Base-by-base conservation (phyloP, 1,140 invertebrate species). In the Scaptomyza pallida region DNA sequence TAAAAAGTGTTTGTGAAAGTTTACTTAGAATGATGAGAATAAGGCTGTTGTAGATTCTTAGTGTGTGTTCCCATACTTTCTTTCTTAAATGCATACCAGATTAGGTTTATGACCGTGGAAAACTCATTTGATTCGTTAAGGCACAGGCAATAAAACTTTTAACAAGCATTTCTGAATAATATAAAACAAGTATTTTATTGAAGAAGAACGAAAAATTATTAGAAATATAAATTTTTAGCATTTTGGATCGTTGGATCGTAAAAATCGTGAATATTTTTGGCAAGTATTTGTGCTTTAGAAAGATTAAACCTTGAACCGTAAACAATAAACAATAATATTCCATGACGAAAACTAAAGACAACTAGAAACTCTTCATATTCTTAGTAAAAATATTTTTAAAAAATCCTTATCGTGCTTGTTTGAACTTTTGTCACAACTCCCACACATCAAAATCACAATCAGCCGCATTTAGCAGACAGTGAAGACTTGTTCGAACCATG, bases 361-460 rank as follows among this genome's bases (percentile, higher is more conserved):
- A n/a, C n/a, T n/a, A n/a, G n/a, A n/a, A n/a, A n/a, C n/a, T n/a
- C n/a, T n/a, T n/a, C n/a, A n/a, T n/a, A n/a, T n/a, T n/a, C n/a
- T n/a, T n/a, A n/a, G n/a, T n/a, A n/a, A n/a, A n/a, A n/a, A n/a
- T n/a, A n/a, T n/a, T n/a, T n/a, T n/a, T n/a, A n/a, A n/a, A n/a
- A n/a, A n/a, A n/a, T n/a, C n/a, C n/a, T n/a, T n/a, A n/a, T n/a
- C n/a, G n/a, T n/a, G n/a, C n/a, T n/a, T n/a, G n/a, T n/a, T n/a
- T n/a, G n/a, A n/a, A n/a, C n/a, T n/a, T n/a, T n/a, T n/a, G n/a
- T n/a, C n/a, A n/a, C n/a, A n/a, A 33, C 60, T n/a, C 67, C 67
- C 44, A 70, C 67, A 30, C n/a, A 9, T n/a, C 51, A 43, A 16
- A 50, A 33, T 35, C 8, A 19, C 41, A 40, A 64, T 40, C 19